Evolutionary conservation across 1,140 invertebrate genomes (phyloP).

Genomic region (Coptotermes formosanus): DNA sequence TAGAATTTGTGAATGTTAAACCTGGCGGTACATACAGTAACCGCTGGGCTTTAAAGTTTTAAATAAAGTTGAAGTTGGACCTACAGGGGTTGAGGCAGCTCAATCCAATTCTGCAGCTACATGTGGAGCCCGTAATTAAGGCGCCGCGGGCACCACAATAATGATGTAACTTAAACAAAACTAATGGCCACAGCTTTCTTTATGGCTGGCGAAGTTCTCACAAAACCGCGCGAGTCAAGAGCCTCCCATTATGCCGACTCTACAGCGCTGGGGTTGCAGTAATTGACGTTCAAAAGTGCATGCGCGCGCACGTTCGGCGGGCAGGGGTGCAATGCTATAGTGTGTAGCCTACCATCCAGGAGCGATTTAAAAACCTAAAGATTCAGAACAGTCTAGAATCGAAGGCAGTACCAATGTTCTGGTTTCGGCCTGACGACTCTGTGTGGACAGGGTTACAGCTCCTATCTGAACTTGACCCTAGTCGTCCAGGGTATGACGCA

Average conservation of each 20-base stretch:
- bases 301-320: neutral
- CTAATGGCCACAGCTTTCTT: conserved; percentile 8
- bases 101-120: too few relatives aligned
- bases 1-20: too few relatives aligned
- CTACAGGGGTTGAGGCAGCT: too few relatives aligned
- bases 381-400: too few relatives aligned
- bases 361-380: neutral
- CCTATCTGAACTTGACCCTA: too few relatives aligned
- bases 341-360: neutral
- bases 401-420: too few relatives aligned
- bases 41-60: too few relatives aligned
- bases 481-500: too few relatives aligned
- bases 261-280: neutral
- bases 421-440: too few relatives aligned
- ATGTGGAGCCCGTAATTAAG: neutral
- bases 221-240: conserved; percentile 1
- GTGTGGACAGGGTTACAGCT: too few relatives aligned
- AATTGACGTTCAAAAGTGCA: conserved; percentile 8
- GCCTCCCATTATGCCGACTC: neutral
- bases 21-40: too few relatives aligned
- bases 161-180: conserved; percentile 9
- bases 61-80: too few relatives aligned
- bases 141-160: neutral
- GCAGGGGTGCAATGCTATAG: neutral
- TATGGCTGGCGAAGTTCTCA: conserved; percentile 8